phyloP scores from a whole-genome alignment of 1,140 invertebrate genomes.

The Musca domestica region DNA sequence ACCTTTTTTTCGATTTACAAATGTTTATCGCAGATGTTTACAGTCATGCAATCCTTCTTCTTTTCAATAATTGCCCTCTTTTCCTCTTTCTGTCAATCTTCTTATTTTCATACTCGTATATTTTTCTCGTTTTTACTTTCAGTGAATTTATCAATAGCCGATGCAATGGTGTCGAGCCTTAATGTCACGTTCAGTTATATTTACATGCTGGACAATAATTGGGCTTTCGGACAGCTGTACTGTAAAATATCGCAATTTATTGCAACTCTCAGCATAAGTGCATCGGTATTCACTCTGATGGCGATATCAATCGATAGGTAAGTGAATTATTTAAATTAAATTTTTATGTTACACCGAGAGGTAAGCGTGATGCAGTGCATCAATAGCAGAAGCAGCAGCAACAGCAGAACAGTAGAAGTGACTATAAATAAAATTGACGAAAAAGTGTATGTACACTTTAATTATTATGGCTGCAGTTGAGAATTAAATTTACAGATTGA shows the following conservation, averaged over 20 bases:
- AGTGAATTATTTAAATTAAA: constrained; percentile 47
- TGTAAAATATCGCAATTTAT: constrained; percentile 95
- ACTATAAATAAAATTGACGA: too few species aligned
- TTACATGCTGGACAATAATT: constrained; percentile 88
- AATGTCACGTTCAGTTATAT: constrained; percentile 94
- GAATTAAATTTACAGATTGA: too few species aligned
- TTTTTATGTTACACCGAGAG: too few species aligned
- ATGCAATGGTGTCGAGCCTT: constrained; percentile 88
- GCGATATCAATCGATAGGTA: constrained; percentile 95
- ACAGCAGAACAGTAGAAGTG: too few species aligned
- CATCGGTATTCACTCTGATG: constrained; percentile 93
- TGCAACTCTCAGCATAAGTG: constrained; percentile 84
- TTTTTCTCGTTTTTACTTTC: constrained; percentile 41
- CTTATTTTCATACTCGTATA: constrained; percentile 31
- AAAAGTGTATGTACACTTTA: too few species aligned
- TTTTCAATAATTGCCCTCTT: neutral
- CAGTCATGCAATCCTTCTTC: too few species aligned
- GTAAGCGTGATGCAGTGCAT: too few species aligned
- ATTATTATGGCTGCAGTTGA: too few species aligned
- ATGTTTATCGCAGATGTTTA: too few species aligned
- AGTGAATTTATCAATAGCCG: constrained; percentile 92
- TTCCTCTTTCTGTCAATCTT: constrained; percentile 1
- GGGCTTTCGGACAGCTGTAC: constrained; percentile 90
- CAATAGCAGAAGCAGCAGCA: too few species aligned
- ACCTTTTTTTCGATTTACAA: too few species aligned